Evolutionary conservation across 2,797 vertebrate genomes (phyloP).

Genomic region (Rhinella marina): DNA sequence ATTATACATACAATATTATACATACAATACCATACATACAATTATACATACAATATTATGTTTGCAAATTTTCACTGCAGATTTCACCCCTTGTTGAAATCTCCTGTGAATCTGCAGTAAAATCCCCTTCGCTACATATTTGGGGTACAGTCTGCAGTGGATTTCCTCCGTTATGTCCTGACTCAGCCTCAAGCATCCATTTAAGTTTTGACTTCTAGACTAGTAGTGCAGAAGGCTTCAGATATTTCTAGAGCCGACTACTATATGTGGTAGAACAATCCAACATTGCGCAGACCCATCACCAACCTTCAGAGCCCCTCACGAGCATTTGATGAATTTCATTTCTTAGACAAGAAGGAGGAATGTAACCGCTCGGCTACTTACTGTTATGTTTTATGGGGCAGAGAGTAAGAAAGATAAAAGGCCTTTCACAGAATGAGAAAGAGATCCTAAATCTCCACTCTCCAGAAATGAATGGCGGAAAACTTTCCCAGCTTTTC

Average conservation of each 20-base stretch:
- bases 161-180: too few species aligned
- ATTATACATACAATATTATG: too few species aligned
- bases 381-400: conserved; percentile 58
- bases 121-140: too few species aligned
- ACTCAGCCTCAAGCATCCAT: neutral
- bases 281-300: conserved; percentile 3
- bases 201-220: neutral
- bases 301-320: conserved; percentile 4
- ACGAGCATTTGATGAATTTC: conserved; percentile 46
- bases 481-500: conserved; percentile 47
- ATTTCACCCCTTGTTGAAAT: too few species aligned
- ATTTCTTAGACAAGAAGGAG: conserved; percentile 47
- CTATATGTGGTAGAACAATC: neutral
- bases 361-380: conserved; percentile 33
- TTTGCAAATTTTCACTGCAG: too few species aligned
- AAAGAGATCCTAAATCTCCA: conserved; percentile 54
- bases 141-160: too few species aligned
- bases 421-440: conserved; percentile 54
- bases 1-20: too few species aligned
- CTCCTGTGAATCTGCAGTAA: too few species aligned
- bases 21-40: too few species aligned
- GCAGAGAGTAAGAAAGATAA: conserved; percentile 57
- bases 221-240: neutral
- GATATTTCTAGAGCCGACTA: neutral
- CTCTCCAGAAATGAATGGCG: conserved; percentile 38